Evolutionary conservation across 2,797 vertebrate genomes (phyloP), one percentile per base, ranked within the genome.

Genomic region (Enteromius radiatus): DNA sequence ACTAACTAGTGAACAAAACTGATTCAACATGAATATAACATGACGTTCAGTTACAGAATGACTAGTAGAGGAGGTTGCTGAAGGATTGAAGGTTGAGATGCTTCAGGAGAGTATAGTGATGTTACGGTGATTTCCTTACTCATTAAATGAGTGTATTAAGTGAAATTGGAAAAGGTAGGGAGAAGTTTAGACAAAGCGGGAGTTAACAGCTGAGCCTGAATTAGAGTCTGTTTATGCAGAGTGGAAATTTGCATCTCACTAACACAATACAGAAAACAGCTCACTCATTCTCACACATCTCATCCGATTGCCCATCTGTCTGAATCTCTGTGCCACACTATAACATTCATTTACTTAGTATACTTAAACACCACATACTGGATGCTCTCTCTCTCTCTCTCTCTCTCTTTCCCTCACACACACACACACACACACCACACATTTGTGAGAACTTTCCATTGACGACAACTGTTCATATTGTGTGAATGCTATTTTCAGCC

Each of bases 171-270:
- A 69, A 56, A 80, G 47, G 49, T 31, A 69, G 36, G 31, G 54
- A 28, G 52, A 36, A 43, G n/a, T 5, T 36, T 38, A 45, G 14
- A 75, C 45, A 45, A 45, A 43, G 23, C 15, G 3, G 6, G 33
- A 65, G 19, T 49, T 36, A 38, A 31, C 63, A 23, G 8, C 14
- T 67, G n/a, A 49, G 45, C 31, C 45, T 67, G 76, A 78, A 45
- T 80, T 70, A 80, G 78, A 70, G 7, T 52, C 9, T 43, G 38
- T 59, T 71, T 61, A 80, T 80, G 52, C 67, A 45, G 52, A 70
- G 17, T 9, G 28, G 19, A 71, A 63, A 80, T 71, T 41, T 47
- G 54, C 67, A 71, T 71, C 41, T 47, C 26, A 70, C 23, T 59
- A 36, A 47, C 26, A 80, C 52, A 80, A 45, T 11, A 71, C 15